Conservation (phyloP, 2,888 invertebrate genomes). For the Parasteatoda lunata region DNA sequence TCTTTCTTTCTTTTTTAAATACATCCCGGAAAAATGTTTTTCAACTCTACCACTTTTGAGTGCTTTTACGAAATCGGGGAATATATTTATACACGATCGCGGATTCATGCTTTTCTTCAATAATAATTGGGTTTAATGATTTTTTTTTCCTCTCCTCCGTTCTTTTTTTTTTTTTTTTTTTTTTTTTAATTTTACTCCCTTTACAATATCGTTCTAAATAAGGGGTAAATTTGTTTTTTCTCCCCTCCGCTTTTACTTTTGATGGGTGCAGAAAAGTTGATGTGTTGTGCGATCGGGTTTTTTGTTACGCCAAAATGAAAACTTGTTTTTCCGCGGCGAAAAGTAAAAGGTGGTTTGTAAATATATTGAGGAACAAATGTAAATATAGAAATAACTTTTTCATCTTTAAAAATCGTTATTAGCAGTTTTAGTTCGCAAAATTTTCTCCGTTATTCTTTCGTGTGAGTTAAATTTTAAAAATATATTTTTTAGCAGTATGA, state of each 20-base stretch:
- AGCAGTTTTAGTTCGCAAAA: too few relatives aligned
- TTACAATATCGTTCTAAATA: not conserved
- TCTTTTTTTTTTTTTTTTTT: conserved; percentile 10
- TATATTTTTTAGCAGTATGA: too few relatives aligned
- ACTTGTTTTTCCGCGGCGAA: not conserved
- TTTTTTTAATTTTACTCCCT: not conserved
- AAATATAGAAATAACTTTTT: not conserved
- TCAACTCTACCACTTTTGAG: conserved; percentile 13
- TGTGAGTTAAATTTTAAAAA: too few relatives aligned
- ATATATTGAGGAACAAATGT: not conserved
- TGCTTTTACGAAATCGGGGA: conserved; percentile 28
- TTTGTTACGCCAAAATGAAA: not conserved
- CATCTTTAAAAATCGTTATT: too few relatives aligned
- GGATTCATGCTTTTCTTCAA: not conserved
- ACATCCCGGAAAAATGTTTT: conserved; percentile 51
- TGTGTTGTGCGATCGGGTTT: not conserved
- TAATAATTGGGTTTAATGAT: conserved; percentile 63
- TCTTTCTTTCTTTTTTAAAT: conserved; percentile 26
- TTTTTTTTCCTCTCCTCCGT: conserved; percentile 12
- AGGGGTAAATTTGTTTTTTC: not conserved
- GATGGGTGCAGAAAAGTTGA: not conserved
- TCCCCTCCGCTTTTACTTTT: not conserved
- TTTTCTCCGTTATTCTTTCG: too few relatives aligned
- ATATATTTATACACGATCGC: not conserved
- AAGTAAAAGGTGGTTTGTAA: too few relatives aligned